Conservation (phyloP, 2,113 vertebrate species). For the Philantomba maxwellii region DNA sequence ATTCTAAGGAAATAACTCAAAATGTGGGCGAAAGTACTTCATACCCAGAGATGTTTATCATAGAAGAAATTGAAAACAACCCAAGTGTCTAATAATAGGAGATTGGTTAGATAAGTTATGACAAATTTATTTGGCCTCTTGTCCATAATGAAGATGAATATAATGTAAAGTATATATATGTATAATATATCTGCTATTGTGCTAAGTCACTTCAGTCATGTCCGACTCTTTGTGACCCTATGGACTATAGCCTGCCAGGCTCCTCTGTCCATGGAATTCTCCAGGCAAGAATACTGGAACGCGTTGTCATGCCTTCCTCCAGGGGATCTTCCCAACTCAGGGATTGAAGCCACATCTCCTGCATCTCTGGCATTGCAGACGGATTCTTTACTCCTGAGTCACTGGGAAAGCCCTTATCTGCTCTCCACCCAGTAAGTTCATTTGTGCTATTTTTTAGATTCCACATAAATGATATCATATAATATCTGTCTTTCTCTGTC, state of each 20-base stretch:
- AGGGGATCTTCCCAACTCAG: not conserved
- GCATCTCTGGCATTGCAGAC: not conserved
- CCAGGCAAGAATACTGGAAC: not conserved
- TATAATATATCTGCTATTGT: not conserved
- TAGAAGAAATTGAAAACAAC: not conserved
- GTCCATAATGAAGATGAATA: not conserved
- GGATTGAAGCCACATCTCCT: not conserved
- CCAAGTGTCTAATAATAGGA: not conserved
- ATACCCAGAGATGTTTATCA: conserved; percentile 25
- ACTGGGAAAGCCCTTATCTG: not conserved
- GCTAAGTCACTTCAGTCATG: not conserved
- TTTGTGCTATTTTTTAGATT: not conserved
- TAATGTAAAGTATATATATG: not conserved
- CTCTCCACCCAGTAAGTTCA: not conserved
- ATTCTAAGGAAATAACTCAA: conserved; percentile 28
- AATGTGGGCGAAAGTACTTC: not conserved
- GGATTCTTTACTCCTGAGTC: not conserved
- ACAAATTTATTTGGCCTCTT: not conserved
- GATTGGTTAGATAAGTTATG: not conserved
- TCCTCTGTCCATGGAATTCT: not conserved
- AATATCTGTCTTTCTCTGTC: not conserved
- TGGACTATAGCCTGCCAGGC: not conserved
- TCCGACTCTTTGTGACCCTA: not conserved
- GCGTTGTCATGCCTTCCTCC: not conserved
- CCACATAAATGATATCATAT: not conserved